phyloP scores from a whole-genome alignment of 2,888 invertebrate genomes.

The Parthenolecanium corni region DNA sequence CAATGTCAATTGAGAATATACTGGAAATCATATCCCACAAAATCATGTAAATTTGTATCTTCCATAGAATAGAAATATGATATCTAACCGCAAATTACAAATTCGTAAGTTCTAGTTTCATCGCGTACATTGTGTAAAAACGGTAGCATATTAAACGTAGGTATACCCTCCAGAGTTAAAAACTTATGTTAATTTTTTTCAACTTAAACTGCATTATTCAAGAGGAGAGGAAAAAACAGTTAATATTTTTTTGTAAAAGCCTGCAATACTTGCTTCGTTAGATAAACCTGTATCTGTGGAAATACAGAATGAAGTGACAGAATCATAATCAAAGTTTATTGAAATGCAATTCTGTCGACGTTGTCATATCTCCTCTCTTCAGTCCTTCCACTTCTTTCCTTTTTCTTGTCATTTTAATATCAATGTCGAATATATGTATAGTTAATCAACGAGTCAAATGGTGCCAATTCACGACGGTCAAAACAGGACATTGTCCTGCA shows the following conservation, averaged over 20 bases:
- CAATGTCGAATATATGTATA: not conserved
- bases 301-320: not conserved
- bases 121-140: too few species aligned
- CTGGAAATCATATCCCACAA: too few species aligned
- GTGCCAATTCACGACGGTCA: not conserved
- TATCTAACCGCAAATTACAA: too few species aligned
- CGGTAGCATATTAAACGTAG: too few species aligned
- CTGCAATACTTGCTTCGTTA: not conserved
- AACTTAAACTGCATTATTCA: too few species aligned
- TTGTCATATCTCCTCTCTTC: not conserved
- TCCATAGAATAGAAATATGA: too few species aligned
- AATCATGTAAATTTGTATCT: too few species aligned
- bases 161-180: not conserved
- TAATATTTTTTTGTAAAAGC: not conserved
- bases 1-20: too few species aligned
- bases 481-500: constrained; percentile 2
- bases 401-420: not conserved
- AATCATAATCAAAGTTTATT: not conserved
- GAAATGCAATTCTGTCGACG: not conserved
- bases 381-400: not conserved
- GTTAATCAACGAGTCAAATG: not conserved
- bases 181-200: not conserved
- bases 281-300: not conserved
- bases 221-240: too few species aligned
- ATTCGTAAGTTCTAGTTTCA: too few species aligned